phyloP scores from a whole-genome alignment of 2,888 invertebrate species.

The Acronicta psi region DNA sequence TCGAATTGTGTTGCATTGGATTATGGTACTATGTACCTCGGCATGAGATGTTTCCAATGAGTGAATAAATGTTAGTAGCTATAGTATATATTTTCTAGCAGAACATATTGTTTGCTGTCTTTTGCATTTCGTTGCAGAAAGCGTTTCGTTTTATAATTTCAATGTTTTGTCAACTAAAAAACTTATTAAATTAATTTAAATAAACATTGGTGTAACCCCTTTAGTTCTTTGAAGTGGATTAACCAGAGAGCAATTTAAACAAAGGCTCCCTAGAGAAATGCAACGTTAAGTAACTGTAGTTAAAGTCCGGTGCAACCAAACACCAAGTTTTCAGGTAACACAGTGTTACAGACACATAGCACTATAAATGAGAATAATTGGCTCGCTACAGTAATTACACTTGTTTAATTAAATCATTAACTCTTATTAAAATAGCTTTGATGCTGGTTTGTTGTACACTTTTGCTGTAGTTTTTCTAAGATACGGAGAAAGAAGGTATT shows the following conservation, averaged over 20 bases:
- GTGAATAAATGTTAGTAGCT: not conserved
- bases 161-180: not conserved
- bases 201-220: constrained; percentile 3
- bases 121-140: too few relatives aligned
- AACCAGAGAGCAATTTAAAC: not conserved
- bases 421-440: constrained; percentile 42
- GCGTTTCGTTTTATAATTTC: not conserved
- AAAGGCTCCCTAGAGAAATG: not conserved
- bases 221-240: constrained; percentile 8
- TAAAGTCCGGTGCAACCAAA: constrained; percentile 34
- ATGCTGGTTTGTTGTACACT: constrained; percentile 13
- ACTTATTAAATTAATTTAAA: not conserved
- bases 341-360: constrained; percentile 75
- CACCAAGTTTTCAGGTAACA: constrained; percentile 48
- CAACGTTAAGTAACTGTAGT: constrained; percentile 31
- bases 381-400: constrained; percentile 62
- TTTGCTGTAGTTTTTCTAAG: constrained; percentile 20
- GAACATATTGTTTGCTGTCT: too few relatives aligned
- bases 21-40: constrained; percentile 30
- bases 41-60: constrained; percentile 17
- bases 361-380: constrained; percentile 79
- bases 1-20: constrained; percentile 35
- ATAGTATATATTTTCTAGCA: too few relatives aligned
- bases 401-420: constrained; percentile 69
- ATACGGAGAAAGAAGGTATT: not conserved